A percentile compares a stretch with the other conserved stretches of the same genome.
Evolutionary conservation across 1,140 invertebrate genomes (phyloP).

Genomic region (Ceratina japonica): DNA sequence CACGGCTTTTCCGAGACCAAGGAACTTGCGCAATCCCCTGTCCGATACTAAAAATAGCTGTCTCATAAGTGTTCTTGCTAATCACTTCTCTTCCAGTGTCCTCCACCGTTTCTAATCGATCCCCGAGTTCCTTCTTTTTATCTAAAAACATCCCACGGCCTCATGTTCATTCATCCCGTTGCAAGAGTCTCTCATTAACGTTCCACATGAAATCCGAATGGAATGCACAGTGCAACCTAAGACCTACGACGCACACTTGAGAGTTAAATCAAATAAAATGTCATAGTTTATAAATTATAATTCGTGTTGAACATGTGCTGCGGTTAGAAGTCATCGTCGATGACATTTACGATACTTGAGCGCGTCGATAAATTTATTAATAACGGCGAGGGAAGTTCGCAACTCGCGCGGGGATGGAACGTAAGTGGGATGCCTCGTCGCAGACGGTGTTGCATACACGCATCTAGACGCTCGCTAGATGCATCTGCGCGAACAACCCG

Average conservation of each 20-base stretch:
- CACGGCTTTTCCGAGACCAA: neutral
- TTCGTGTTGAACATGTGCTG: too few relatives aligned
- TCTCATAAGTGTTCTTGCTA: neutral
- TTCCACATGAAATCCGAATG: slow-evolving; percentile 29
- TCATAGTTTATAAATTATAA: too few relatives aligned
- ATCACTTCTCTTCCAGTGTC: too few relatives aligned
- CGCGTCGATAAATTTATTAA: too few relatives aligned
- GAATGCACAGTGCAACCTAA: slow-evolving; percentile 14
- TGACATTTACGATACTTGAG: too few relatives aligned
- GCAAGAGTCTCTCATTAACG: neutral
- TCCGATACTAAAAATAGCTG: neutral
- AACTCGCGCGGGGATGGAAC: too few relatives aligned
- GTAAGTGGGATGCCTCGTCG: too few relatives aligned
- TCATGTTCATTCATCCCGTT: neutral
- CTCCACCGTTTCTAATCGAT: neutral
- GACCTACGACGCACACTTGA: too few relatives aligned
- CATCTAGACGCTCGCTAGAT: slow-evolving; percentile 24
- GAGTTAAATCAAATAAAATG: too few relatives aligned
- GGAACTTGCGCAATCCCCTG: neutral
- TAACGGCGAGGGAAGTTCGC: too few relatives aligned
- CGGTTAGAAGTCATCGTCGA: too few relatives aligned
- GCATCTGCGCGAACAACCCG: neutral
- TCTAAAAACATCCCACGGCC: neutral
- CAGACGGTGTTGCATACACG: slow-evolving; percentile 22
- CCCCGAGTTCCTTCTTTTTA: neutral